phyloP scores from a whole-genome alignment of 1,140 invertebrate genomes.

The Tetramorium parvispinum region DNA sequence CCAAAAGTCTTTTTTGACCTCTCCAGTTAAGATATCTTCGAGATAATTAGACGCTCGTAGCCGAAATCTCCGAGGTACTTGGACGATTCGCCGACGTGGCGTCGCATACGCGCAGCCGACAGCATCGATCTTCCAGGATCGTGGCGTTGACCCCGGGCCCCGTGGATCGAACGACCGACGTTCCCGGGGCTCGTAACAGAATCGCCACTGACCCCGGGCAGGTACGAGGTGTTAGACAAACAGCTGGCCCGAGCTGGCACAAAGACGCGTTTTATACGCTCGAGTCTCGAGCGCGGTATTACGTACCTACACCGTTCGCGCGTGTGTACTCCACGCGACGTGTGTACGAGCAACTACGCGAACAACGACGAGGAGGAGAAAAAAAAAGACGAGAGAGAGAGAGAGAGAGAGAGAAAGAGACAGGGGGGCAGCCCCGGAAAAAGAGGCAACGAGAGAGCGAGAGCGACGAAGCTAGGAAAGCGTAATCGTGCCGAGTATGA shows the following conservation, averaged over 20 bases:
- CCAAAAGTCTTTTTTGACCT: not conserved
- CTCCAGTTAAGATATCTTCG: not conserved
- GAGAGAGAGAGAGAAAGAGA: conserved; percentile 28
- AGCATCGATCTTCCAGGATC: conserved; percentile 34
- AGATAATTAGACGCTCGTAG: conserved; percentile 22
- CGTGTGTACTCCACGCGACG: conserved; percentile 36
- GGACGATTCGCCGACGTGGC: not conserved
- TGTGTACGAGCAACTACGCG: conserved; percentile 51
- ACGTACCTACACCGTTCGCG: conserved; percentile 60
- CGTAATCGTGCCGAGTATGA: conserved; percentile 63
- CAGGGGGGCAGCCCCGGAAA: not conserved
- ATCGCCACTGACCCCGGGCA: conserved; percentile 75
- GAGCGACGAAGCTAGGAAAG: conserved; percentile 53
- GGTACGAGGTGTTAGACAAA: conserved; percentile 78
- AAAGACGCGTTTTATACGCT: conserved; percentile 76
- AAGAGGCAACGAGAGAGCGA: conserved; percentile 60
- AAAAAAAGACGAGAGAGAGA: conserved; percentile 14
- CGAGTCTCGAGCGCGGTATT: conserved; percentile 53
- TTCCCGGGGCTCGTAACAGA: conserved; percentile 75
- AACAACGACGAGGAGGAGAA: conserved; percentile 1
- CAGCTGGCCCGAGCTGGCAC: conserved; percentile 74
- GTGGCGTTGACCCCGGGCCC: conserved; percentile 65
- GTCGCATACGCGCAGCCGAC: conserved; percentile 28
- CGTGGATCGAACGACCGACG: conserved; percentile 67
- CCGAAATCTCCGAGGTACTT: not conserved